A percentile compares a stretch with the other conserved stretches of the same genome.
Evolutionary conservation across 2,888 invertebrate species (phyloP).

Genomic region (Baccha elongata): DNA sequence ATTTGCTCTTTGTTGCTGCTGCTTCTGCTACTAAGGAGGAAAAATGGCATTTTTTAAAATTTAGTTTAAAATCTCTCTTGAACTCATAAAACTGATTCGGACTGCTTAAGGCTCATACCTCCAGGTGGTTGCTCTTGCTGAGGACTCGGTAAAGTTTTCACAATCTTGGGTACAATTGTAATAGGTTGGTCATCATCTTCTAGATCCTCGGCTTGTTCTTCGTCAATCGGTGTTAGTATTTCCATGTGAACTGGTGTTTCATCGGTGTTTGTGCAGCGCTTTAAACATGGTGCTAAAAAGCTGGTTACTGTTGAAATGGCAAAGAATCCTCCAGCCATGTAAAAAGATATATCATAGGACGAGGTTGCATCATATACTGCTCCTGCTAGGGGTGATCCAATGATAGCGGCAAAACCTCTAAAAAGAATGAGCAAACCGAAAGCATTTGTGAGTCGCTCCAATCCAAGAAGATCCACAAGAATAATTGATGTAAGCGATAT

Average conservation of each 20-base stretch:
- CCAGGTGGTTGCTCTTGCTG: constrained; percentile 76
- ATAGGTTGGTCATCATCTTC: constrained; percentile 90
- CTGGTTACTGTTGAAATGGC: constrained; percentile 92
- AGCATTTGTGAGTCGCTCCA: constrained; percentile 98
- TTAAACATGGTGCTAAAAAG: constrained; percentile 90
- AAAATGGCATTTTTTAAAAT: constrained; percentile 34
- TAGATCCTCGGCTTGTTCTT: constrained; percentile 90
- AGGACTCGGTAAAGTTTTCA: constrained; percentile 90
- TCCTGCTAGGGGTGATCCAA: constrained; percentile 93
- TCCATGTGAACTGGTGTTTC: constrained; percentile 87
- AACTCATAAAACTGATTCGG: constrained; percentile 70
- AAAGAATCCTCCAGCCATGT: constrained; percentile 95
- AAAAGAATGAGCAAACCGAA: constrained; percentile 98
- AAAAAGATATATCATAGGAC: constrained; percentile 94
- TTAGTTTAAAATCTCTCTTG: constrained; percentile 47
- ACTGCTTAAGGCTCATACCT: constrained; percentile 62
- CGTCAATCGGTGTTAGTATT: constrained; percentile 91
- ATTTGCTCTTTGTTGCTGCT: constrained; percentile 51
- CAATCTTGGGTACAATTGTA: constrained; percentile 90
- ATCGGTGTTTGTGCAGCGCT: constrained; percentile 83
- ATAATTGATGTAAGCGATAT: constrained; percentile 99
- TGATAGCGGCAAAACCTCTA: constrained; percentile 96
- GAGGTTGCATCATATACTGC: constrained; percentile 94
- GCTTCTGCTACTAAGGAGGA: constrained; percentile 30
- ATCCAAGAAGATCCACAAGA: constrained; percentile 96